Evolutionary conservation across 2,888 invertebrate species (phyloP).

Genomic region (Helicoverpa assulta): DNA sequence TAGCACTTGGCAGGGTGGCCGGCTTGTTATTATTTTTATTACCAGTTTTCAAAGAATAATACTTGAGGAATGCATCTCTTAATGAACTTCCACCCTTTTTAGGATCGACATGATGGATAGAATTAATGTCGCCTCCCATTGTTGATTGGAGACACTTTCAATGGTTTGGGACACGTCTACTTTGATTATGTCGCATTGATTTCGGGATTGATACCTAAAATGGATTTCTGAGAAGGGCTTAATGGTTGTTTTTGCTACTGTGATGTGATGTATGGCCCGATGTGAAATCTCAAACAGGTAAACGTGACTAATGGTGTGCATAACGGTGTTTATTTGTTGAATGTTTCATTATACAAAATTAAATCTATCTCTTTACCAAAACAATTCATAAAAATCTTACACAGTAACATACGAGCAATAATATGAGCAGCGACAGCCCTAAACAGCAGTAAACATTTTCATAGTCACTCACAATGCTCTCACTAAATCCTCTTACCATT

Average conservation of each 20-base stretch:
- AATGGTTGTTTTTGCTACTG: slow-evolving; percentile 64
- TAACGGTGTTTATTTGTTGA: slow-evolving; percentile 39
- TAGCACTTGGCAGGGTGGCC: slow-evolving; percentile 91
- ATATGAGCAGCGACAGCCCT: slow-evolving; percentile 65
- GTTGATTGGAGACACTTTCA: slow-evolving; percentile 88
- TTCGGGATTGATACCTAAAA: slow-evolving; percentile 71
- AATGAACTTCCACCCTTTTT: slow-evolving; percentile 90
- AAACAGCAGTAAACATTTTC: slow-evolving; percentile 77
- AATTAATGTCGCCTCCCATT: slow-evolving; percentile 89
- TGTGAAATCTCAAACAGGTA: slow-evolving; percentile 46
- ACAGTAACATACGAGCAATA: background rate
- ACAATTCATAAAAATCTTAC: background rate
- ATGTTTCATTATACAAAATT: slow-evolving; percentile 10
- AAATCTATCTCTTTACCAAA: background rate
- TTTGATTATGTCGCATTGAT: slow-evolving; percentile 81
- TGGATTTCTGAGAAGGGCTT: slow-evolving; percentile 72
- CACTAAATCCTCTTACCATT: slow-evolving; percentile 83
- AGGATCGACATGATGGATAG: slow-evolving; percentile 88
- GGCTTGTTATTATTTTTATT: slow-evolving; percentile 90
- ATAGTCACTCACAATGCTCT: slow-evolving; percentile 78
- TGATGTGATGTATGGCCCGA: slow-evolving; percentile 66
- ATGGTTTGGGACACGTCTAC: slow-evolving; percentile 77
- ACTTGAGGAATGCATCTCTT: slow-evolving; percentile 89
- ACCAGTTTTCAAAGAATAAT: slow-evolving; percentile 90
- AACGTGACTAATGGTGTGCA: slow-evolving; percentile 56